Base-by-base conservation (phyloP, 2,113 vertebrate genomes). In the Anguilla japonica region DNA sequence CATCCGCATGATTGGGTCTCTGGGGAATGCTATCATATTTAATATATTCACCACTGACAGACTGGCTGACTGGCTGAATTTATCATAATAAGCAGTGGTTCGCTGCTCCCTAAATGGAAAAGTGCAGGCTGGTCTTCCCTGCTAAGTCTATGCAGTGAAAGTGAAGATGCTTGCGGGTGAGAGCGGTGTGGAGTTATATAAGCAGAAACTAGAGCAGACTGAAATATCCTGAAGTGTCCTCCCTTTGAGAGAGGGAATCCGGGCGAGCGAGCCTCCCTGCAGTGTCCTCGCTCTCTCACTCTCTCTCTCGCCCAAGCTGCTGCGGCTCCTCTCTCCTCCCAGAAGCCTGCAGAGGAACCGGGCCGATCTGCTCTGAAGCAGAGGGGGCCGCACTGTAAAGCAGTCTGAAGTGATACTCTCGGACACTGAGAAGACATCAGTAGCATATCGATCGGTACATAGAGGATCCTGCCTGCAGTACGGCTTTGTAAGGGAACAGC, bases 161-260 rank as follows among this genome's bases (percentile, higher is more conserved):
- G 26, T 13, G 60, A 67, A 26, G 22, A 26, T 20, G 60, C 18
- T 26, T 3, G 11, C 26, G 8, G 22, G 79, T 41, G 71, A 13
- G 9, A 75, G 34, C 40, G 20, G 79, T 16, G 78, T 16, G 20
- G 11, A 80, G 79, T 82, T 50, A 82, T 82, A 50, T 82, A 82
- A 82, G 81, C 43, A 82, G 43, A 41, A 82, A 82, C 39, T 82
- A 14, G 43, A 82, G 41, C 41, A 82, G 81, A 82, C 41, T 11
- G 81, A 50, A 82, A 53, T 80, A 80, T 80, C 79, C 79, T 41
- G 79, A 80, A 40, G 41, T 80, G 79, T 39, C 39, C 39, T 80
- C 79, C 79, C 79, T 80, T 80, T 80, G 79, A 14, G 79, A 18
- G 34, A 15, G 34, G 79, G 79, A 41, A 80, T 7, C 79, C 18